Evolutionary conservation across 2,113 vertebrate genomes (phyloP).

Genomic region (Sitta europaea): DNA sequence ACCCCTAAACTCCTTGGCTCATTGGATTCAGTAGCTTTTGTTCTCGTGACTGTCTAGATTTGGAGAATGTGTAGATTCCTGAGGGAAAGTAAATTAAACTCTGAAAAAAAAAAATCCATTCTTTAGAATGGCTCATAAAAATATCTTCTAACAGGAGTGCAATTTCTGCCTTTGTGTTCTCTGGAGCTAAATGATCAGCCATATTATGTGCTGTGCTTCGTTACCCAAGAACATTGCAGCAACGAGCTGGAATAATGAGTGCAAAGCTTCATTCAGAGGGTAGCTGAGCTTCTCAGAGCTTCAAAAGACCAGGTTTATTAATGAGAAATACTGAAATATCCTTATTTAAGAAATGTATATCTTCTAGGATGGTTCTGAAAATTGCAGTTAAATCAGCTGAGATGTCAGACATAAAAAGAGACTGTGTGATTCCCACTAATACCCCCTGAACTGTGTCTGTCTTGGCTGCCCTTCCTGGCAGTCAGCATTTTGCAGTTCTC

Average conservation of each 20-base stretch:
- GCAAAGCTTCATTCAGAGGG: neutral
- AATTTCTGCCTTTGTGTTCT: neutral
- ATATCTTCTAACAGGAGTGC: neutral
- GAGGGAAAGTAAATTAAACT: neutral
- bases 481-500: neutral
- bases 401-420: neutral
- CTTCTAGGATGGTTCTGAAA: neutral
- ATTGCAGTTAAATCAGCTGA: neutral
- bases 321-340: neutral
- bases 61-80: neutral
- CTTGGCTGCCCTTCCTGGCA: neutral
- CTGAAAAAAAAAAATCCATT: neutral
- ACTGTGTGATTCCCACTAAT: neutral
- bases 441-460: neutral
- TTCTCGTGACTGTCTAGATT: neutral
- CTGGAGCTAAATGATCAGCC: neutral
- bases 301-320: neutral
- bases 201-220: neutral
- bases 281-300: neutral
- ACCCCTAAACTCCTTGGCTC: neutral
- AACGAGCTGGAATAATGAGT: neutral
- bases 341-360: neutral
- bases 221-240: constrained; percentile 25
- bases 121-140: neutral
- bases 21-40: neutral